Conservation (phyloP, 2,113 vertebrate species). For the Chelonoidis abingdonii region DNA sequence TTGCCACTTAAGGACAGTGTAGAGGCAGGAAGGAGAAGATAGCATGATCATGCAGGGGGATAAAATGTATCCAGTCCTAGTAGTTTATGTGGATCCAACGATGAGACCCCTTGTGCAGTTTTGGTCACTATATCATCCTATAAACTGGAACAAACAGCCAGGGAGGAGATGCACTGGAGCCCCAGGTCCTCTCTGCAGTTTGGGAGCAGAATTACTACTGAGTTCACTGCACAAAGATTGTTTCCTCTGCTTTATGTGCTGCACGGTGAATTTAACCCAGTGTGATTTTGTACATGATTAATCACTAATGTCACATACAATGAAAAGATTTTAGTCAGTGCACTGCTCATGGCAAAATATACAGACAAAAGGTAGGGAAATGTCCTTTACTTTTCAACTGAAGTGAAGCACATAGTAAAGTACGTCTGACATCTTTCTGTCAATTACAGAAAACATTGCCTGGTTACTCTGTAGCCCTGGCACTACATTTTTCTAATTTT, state of each 20-base stretch:
- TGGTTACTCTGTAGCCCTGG: neutral
- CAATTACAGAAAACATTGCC: neutral
- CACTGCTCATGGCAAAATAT: neutral
- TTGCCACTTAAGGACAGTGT: neutral
- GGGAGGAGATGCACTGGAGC: neutral
- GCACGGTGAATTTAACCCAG: neutral
- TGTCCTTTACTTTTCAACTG: neutral
- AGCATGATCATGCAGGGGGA: neutral
- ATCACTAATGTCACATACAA: rapidly evolving
- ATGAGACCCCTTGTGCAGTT: neutral
- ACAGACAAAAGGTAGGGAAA: neutral
- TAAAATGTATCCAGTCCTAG: neutral
- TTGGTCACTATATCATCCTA: neutral
- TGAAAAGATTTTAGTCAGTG: neutral
- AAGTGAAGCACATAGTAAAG: neutral
- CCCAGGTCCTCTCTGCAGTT: neutral
- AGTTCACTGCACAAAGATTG: neutral
- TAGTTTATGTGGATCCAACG: neutral
- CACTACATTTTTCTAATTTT: neutral
- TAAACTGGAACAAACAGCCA: neutral
- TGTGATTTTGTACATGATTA: neutral
- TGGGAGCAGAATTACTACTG: neutral
- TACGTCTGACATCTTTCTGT: neutral
- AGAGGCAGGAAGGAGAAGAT: neutral
- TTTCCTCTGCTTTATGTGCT: neutral